These are phyloP conservation scores for Chymomyza costata DNA, from an alignment of 1,140 invertebrate species.

Conservation along the genomic window DNA sequence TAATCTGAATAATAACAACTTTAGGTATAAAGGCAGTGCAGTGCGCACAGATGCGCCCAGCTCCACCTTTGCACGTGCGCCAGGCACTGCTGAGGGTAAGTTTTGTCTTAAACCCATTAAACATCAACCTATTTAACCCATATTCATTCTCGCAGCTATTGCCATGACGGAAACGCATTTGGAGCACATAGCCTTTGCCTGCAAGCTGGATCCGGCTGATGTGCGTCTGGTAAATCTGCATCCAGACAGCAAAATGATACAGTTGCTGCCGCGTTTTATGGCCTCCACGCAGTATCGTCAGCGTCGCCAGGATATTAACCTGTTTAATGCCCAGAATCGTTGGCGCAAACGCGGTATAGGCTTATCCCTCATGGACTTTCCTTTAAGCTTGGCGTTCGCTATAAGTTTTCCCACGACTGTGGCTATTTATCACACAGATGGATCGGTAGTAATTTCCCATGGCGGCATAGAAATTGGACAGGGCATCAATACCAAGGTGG, in stretches of 20 bases:
- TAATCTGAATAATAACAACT: conserved; percentile 76
- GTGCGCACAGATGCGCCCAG: conserved; percentile 80
- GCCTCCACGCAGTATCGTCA: conserved; percentile 76
- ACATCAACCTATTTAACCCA: too few species aligned
- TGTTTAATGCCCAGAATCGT: conserved; percentile 80
- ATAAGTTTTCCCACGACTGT: conserved; percentile 77
- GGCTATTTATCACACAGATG: conserved; percentile 80
- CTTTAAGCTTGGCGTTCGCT: conserved; percentile 77
- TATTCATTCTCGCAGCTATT: conserved; percentile 79
- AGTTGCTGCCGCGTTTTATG: conserved; percentile 55
- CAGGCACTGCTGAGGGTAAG: conserved; percentile 80
- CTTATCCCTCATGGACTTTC: conserved; percentile 78
- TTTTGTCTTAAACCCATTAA: conserved; percentile 77
- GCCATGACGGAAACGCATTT: conserved; percentile 85
- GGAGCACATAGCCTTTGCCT: conserved; percentile 84
- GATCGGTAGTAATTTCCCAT: conserved; percentile 81
- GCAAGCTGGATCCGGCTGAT: conserved; percentile 82
- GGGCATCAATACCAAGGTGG: conserved; percentile 82
- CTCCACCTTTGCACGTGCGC: conserved; percentile 79
- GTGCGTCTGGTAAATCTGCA: conserved; percentile 81
- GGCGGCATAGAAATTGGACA: conserved; percentile 85
- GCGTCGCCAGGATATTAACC: conserved; percentile 75
- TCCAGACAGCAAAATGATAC: conserved; percentile 69
- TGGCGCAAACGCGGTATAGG: conserved; percentile 83
- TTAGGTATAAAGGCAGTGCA: conserved; percentile 77